phyloP scores from a whole-genome alignment of 2,797 vertebrate genomes.

The Pseudomugil gertrudae region DNA sequence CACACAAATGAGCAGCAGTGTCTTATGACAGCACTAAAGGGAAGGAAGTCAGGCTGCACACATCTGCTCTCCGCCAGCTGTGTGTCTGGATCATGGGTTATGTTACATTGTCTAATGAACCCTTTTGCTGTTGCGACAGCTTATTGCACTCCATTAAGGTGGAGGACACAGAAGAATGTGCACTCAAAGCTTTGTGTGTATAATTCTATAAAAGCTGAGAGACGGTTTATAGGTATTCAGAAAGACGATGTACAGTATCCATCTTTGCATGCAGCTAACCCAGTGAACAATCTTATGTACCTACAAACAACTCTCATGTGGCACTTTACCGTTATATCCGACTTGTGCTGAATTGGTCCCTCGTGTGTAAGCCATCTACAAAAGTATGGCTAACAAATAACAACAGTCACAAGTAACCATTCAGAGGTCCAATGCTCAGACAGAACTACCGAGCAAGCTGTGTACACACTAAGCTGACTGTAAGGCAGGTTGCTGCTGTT shows the following conservation, averaged over 20 bases:
- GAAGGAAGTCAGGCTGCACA: constrained; percentile 18
- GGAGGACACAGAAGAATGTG: not conserved
- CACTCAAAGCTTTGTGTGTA: not conserved
- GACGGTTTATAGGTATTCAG: not conserved
- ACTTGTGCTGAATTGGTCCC: constrained; percentile 21
- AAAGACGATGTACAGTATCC: not conserved
- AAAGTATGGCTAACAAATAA: constrained; percentile 19
- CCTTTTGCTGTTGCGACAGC: not conserved
- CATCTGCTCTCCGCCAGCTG: constrained; percentile 13
- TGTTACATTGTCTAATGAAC: constrained; percentile 14
- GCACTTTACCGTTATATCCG: constrained; percentile 5
- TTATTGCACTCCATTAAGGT: not conserved
- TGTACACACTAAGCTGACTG: constrained; percentile 33
- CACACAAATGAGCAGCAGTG: constrained; percentile 15
- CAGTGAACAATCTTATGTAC: constrained; percentile 12
- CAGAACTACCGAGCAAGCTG: constrained; percentile 5
- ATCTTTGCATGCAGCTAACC: constrained; percentile 3
- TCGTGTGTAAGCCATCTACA: constrained; percentile 13
- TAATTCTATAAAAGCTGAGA: constrained; percentile 13
- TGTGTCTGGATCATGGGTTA: not conserved
- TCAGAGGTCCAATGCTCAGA: constrained; percentile 26
- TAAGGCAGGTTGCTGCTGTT: constrained; percentile 13
- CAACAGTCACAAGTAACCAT: constrained; percentile 11
- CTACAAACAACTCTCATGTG: constrained; percentile 8
- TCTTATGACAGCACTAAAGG: constrained; percentile 37